phyloP scores from a whole-genome alignment of 2,797 vertebrate genomes.

The Smutsia temminckii region DNA sequence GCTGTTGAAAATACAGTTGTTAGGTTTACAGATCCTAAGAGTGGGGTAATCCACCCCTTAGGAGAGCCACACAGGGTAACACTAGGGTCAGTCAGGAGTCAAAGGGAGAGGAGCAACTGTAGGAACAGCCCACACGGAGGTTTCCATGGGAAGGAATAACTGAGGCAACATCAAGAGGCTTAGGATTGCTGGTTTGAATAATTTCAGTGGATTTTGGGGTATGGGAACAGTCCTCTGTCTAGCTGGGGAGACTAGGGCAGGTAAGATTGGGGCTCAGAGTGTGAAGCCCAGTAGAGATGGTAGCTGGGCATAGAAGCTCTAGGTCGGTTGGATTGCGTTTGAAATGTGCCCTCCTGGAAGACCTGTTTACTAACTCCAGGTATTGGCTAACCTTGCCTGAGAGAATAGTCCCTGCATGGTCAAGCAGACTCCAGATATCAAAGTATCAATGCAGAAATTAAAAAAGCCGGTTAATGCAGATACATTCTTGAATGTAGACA shows the following conservation, averaged over 20 bases:
- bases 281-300: background rate
- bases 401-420: background rate
- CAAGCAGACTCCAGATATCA: background rate
- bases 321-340: background rate
- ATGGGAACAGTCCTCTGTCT: too few relatives aligned
- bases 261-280: background rate
- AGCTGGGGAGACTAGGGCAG: background rate
- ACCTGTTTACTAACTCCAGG: background rate
- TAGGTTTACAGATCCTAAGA: background rate
- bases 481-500: background rate
- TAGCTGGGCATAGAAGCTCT: background rate
- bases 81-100: background rate
- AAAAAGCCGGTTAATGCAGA: background rate
- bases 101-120: background rate
- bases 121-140: background rate
- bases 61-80: background rate
- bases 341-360: background rate
- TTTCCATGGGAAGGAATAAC: background rate
- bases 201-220: background rate
- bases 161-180: background rate
- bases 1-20: background rate
- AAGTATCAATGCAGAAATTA: background rate
- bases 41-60: background rate
- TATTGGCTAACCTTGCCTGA: background rate
- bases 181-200: background rate